Percentiles rank a stretch among this genome's conserved stretches.
These are phyloP conservation scores for Gambusia yucatana DNA, from an alignment of 2,797 vertebrate species.

Conservation along the genomic window DNA sequence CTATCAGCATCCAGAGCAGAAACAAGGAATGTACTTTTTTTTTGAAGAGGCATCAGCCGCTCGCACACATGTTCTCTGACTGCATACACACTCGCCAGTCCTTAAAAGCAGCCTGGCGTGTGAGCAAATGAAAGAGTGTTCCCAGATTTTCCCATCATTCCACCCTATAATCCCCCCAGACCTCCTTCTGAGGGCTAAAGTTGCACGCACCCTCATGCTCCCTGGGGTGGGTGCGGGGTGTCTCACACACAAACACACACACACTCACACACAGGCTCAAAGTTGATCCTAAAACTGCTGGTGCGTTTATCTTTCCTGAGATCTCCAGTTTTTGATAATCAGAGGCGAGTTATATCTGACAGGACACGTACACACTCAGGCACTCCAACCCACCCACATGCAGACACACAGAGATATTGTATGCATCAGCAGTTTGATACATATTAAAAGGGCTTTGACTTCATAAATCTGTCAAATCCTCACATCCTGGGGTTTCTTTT, in stretches of 20 bases:
- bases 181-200: constrained; percentile 74
- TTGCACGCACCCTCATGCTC: constrained; percentile 76
- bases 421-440: constrained; percentile 52
- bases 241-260: constrained; percentile 19
- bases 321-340: constrained; percentile 51
- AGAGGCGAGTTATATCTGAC: constrained; percentile 45
- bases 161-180: constrained; percentile 78
- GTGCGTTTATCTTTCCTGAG: constrained; percentile 39
- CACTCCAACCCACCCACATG: constrained; percentile 1
- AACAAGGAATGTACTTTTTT: constrained; percentile 58
- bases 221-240: constrained; percentile 30
- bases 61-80: constrained; percentile 20
- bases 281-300: constrained; percentile 42
- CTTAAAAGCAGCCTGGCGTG: constrained; percentile 77
- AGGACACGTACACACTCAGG: constrained; percentile 28
- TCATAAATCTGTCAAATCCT: constrained; percentile 56
- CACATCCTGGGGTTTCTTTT: constrained; percentile 29
- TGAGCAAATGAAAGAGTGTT: constrained; percentile 75
- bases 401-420: constrained; percentile 27
- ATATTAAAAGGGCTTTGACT: constrained; percentile 52
- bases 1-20: constrained; percentile 56
- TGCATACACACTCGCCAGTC: constrained; percentile 50
- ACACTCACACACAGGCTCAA: constrained; percentile 16
- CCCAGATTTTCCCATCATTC: constrained; percentile 80
- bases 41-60: constrained; percentile 64